Conservation (phyloP, 2,113 vertebrate genomes). For the Pseudorasbora parva region DNA sequence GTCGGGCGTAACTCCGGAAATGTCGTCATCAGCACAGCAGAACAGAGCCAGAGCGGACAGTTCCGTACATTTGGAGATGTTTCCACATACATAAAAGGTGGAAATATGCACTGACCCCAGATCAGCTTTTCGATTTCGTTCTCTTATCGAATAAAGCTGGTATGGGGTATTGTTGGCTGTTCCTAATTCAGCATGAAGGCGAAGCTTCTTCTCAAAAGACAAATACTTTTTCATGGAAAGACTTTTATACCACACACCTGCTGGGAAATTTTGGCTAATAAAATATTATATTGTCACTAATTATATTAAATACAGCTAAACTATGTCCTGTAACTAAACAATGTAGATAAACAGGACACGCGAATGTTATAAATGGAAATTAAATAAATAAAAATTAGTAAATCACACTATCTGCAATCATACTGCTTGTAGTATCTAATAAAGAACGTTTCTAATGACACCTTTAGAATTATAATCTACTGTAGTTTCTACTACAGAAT, state of each 20-base stretch:
- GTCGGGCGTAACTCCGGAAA: constrained; percentile 68
- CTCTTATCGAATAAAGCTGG: neutral
- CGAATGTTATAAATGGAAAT: too few relatives aligned
- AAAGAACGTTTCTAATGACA: neutral
- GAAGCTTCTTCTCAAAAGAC: neutral
- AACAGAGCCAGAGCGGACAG: neutral
- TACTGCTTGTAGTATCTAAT: too few relatives aligned
- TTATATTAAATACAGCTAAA: neutral
- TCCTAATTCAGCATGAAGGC: neutral
- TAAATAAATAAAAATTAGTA: too few relatives aligned
- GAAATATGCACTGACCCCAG: neutral
- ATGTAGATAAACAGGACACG: neutral
- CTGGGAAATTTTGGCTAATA: too few relatives aligned
- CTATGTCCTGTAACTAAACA: neutral
- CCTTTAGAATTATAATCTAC: neutral
- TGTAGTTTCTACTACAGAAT: too few relatives aligned
- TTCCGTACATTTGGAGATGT: constrained; percentile 42
- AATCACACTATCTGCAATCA: too few relatives aligned
- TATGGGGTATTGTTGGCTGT: neutral
- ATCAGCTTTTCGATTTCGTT: neutral
- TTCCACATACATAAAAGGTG: neutral
- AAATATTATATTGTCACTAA: neutral
- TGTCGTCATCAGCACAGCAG: constrained; percentile 61
- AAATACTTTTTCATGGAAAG: neutral
- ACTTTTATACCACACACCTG: neutral